Conservation (phyloP, 2,888 invertebrate genomes). For the Sminthurinus aureus region DNA sequence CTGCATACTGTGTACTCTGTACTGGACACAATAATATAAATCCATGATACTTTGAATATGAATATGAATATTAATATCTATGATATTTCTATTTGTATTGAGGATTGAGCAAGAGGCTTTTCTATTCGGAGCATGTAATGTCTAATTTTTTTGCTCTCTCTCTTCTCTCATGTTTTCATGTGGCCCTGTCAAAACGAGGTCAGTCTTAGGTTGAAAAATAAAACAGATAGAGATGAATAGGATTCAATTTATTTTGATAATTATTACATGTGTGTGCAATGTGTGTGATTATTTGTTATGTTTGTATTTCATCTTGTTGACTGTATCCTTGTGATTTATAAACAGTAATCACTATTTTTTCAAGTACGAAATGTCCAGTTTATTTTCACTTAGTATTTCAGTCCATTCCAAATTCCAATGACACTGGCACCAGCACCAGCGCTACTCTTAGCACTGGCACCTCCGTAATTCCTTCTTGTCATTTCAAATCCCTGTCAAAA, state of each 20-base stretch:
- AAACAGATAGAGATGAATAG: neutral
- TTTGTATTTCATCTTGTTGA: neutral
- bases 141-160: neutral
- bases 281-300: no score
- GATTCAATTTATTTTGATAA: constrained; percentile 19
- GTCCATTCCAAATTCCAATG: no score
- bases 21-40: neutral
- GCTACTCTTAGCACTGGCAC: no score
- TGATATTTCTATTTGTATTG: neutral
- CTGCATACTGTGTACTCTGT: neutral
- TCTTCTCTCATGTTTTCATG: neutral
- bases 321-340: constrained; percentile 4
- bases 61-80: neutral
- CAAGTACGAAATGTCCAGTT: neutral
- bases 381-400: neutral
- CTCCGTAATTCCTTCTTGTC: no score
- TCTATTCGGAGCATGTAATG: neutral
- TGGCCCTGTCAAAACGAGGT: constrained; percentile 27
- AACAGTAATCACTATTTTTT: constrained; percentile 3
- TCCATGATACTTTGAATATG: no score
- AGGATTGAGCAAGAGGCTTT: neutral
- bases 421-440: no score
- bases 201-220: constrained; percentile 17
- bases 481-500: no score
- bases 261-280: neutral